Percentiles rank a stretch among this genome's conserved stretches.
phyloP scores from a whole-genome alignment of 2,888 invertebrate genomes.

The Plebejus argus region DNA sequence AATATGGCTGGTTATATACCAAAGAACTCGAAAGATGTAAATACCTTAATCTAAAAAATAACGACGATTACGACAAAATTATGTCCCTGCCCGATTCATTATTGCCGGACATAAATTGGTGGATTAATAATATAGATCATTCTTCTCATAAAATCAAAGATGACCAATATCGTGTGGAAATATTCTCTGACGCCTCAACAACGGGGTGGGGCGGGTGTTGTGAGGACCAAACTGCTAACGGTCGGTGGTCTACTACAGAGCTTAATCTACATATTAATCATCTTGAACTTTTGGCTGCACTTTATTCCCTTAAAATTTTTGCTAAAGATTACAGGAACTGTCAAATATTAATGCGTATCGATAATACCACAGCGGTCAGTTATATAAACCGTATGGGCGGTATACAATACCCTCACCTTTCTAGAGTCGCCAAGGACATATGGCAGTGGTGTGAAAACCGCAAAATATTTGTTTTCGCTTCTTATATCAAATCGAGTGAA shows the following conservation, averaged over 20 bases:
- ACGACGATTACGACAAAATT: not conserved
- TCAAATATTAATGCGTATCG: too few relatives aligned
- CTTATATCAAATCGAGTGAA: conserved; percentile 45
- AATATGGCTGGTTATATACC: conserved; percentile 24
- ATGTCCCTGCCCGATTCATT: not conserved
- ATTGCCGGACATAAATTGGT: conserved; percentile 18
- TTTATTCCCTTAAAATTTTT: too few relatives aligned
- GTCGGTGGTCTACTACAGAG: too few relatives aligned
- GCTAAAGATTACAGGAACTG: too few relatives aligned
- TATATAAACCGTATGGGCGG: conserved; percentile 19
- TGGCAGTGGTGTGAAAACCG: conserved; percentile 46
- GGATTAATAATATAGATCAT: not conserved
- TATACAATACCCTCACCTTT: conserved; percentile 37
- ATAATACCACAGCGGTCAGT: too few relatives aligned
- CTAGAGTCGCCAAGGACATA: conserved; percentile 28
- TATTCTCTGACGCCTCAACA: conserved; percentile 26
- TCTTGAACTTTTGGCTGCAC: too few relatives aligned
- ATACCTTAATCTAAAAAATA: conserved; percentile 16
- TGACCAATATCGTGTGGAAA: not conserved
- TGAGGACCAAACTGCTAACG: too few relatives aligned
- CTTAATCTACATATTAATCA: too few relatives aligned
- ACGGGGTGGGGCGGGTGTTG: too few relatives aligned
- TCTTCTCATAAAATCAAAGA: conserved; percentile 6
- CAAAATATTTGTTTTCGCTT: conserved; percentile 47
- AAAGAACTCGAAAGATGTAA: conserved; percentile 24